Percentiles rank a stretch among this genome's conserved stretches.
phyloP scores from a whole-genome alignment of 2,797 vertebrate species.

The Cephalopachus bancanus region DNA sequence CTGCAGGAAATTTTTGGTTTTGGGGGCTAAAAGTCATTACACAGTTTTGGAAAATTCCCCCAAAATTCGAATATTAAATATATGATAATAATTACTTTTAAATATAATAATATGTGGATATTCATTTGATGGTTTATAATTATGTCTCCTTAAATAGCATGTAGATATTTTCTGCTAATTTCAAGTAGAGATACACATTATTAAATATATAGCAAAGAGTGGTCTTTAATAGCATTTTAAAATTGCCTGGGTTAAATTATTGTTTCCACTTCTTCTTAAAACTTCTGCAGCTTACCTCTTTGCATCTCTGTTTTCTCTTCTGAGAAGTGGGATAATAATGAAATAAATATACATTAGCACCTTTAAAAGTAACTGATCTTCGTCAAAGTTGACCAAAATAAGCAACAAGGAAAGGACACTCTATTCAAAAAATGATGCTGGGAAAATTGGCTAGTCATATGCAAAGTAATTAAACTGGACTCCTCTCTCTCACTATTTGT shows the following conservation, averaged over 20 bases:
- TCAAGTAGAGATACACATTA: constrained; percentile 16
- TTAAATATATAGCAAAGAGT: not conserved
- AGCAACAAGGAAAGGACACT: too few relatives aligned
- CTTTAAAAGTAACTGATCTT: not conserved
- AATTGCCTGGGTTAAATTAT: not conserved
- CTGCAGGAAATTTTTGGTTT: not conserved
- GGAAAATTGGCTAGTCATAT: too few relatives aligned
- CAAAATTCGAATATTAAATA: not conserved
- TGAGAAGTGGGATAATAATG: not conserved
- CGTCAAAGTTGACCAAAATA: too few relatives aligned
- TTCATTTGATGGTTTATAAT: not conserved
- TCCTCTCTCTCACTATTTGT: too few relatives aligned
- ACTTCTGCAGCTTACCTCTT: not conserved
- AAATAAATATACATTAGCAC: not conserved
- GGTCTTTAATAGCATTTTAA: not conserved
- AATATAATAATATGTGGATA: not conserved
- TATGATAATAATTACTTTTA: not conserved
- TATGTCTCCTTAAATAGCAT: constrained; percentile 22
- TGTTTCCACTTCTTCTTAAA: not conserved
- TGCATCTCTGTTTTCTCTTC: not conserved
- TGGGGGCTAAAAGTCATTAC: not conserved
- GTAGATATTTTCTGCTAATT: constrained; percentile 8
- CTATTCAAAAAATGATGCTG: too few relatives aligned
- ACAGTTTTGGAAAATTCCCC: not conserved
- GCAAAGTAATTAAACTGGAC: too few relatives aligned